Percentiles rank a stretch among this genome's conserved stretches.
These are phyloP conservation scores for Orchesella cincta DNA, from an alignment of 1,140 invertebrate species.

Conservation along the genomic window DNA sequence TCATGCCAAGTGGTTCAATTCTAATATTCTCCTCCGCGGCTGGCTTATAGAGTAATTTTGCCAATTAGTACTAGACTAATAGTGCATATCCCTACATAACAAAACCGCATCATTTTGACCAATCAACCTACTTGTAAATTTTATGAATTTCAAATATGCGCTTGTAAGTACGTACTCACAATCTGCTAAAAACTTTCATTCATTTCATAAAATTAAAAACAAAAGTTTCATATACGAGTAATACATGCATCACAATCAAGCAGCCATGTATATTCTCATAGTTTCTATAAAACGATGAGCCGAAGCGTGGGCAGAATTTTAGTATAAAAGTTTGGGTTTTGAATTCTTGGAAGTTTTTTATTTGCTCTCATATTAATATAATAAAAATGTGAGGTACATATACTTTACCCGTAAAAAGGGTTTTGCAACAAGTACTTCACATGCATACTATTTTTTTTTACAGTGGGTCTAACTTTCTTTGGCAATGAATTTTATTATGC, in stretches of 20 bases:
- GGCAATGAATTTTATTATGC: no score
- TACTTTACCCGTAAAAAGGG: no score
- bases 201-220: not conserved
- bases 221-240: not conserved
- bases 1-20: no score
- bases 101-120: not conserved
- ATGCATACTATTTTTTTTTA: no score
- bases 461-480: no score
- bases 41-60: not conserved
- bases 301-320: not conserved
- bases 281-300: not conserved
- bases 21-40: not conserved
- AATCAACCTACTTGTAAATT: not conserved
- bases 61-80: not conserved
- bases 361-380: no score
- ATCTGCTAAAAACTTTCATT: not conserved
- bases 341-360: no score
- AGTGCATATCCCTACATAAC: not conserved
- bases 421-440: no score
- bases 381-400: no score
- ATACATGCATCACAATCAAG: not conserved
- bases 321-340: no score
- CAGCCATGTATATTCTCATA: not conserved
- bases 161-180: not conserved
- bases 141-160: not conserved